Evolutionary conservation across 2,888 invertebrate species (phyloP), one percentile per base, ranked within the genome.

Genomic region (Amiota communis): DNA sequence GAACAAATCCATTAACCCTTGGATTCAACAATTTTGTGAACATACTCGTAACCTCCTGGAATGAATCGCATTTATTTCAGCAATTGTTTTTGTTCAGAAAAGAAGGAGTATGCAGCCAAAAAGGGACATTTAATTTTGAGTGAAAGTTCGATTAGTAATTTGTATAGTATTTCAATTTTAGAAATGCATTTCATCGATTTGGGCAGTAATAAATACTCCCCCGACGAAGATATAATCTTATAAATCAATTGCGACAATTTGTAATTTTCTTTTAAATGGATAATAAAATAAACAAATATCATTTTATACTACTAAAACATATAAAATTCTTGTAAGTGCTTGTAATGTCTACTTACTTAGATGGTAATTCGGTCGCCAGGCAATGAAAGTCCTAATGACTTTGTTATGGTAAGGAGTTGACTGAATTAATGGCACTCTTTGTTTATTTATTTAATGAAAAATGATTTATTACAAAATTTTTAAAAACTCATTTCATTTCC

Each of bases 1-100:
- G 20, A 59, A 59, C 59, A 59, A 63, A n/a, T 63, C 63, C 63
- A 63, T 63, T 63, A 63, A 63, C 36, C 46, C 63, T 13, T 20
- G 10, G 17, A 63, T 63, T 63, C 13, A 63, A 53, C 8, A 53
- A 53, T n/a, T 63, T 63, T 63, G 46, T 46, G 46, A 59, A 59
- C 59, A 59, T 59, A 12, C n/a, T 59, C 23, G n/a, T n/a, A n/a
- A n/a, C 36, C 36, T 36, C 36, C 36, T 36, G 8, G 36, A 36
- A 36, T 36, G 36, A 36, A 36, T 36, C 8, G 6, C 3, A 36
- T 36, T 36, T 20, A 10, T 6, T 17, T 10, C 59, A 20, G 20
- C 59, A 59, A 59, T 59, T 59, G 20, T 20, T 59, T 20, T 15
- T 10, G 11, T 15, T 13, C 53, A 20, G 2, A 59, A 4, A 36